These are phyloP conservation scores for Megalops cyprinoides DNA, from an alignment of 2,797 vertebrate genomes.

Conservation along the genomic window DNA sequence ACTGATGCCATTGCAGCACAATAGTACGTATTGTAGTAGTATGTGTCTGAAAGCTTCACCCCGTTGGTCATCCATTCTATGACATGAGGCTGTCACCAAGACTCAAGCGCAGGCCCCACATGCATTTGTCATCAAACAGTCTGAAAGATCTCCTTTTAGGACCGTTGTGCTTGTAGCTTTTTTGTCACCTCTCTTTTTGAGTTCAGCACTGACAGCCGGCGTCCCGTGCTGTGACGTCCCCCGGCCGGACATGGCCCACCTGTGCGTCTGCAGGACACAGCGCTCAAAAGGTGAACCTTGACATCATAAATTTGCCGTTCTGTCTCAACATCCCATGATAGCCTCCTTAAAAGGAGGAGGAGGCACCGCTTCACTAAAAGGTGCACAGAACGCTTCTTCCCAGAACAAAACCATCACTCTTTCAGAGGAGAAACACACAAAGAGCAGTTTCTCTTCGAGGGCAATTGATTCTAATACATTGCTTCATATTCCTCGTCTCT, in stretches of 20 bases:
- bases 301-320: background rate
- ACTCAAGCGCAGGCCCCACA: background rate
- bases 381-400: background rate
- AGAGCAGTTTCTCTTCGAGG: background rate
- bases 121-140: constrained; percentile 3
- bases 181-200: background rate
- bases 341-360: background rate
- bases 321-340: background rate
- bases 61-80: too few species aligned
- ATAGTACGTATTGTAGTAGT: too few species aligned
- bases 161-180: background rate
- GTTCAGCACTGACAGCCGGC: background rate
- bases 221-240: background rate
- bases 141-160: background rate
- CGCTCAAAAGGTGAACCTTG: background rate
- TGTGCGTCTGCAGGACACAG: background rate
- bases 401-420: background rate
- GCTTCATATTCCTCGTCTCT: too few species aligned
- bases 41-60: constrained; percentile 13
- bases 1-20: too few species aligned
- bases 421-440: background rate
- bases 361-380: background rate
- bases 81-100: constrained; percentile 9
- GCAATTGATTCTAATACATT: background rate
- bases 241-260: background rate